Evolutionary conservation across 2,797 vertebrate genomes (phyloP), one percentile per base, ranked within the genome.

Genomic region (Cirrhinus mrigala): DNA sequence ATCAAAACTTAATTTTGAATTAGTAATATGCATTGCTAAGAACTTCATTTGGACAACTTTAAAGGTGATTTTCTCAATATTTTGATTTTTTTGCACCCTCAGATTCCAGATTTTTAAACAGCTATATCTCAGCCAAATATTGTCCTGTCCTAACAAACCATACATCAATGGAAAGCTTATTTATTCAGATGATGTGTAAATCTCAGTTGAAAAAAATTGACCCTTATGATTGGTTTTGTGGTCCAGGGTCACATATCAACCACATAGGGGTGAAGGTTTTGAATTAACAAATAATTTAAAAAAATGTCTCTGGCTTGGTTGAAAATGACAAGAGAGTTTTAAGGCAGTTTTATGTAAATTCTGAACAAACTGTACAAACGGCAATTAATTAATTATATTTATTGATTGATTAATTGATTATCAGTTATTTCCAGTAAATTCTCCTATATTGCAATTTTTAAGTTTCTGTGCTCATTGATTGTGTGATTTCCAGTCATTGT

Each of bases 401-500:
- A 60, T n/a, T 60, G 1, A 60, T 24, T 60, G 29, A 68, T 18
- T 68, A 0, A 37, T 33, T 66, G 18, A 33, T 66, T 66, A 66
- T 37, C 16, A 0, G 8, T 68, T 37, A 33, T 68, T 68, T 37
- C 15, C 62, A 66, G 54, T 29, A n/a, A 82, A 22, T 58, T 48
- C 3, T 50, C 6, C 24, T 50, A 64, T 11, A 79, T 40, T 9
- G 33, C 22, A 29, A 12, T 82, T 58, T 82, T 58, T 14, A 50
- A 22, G 2, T 79, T 12, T 66, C 4, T 52, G 3, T 54, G 20
- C 33, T 40, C 52, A 37, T 52, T 69, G 18, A 40, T 16, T 15
- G 27, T 69, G 24, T 24, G 46, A 75, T 64, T 76, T 66, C 44
- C 5, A 10, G 73, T 66, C 33, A 40, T 52, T 83, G 22, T 83